Conservation (phyloP, 92 coral and sea anemone species). For the Virgularia gustaviana region DNA sequence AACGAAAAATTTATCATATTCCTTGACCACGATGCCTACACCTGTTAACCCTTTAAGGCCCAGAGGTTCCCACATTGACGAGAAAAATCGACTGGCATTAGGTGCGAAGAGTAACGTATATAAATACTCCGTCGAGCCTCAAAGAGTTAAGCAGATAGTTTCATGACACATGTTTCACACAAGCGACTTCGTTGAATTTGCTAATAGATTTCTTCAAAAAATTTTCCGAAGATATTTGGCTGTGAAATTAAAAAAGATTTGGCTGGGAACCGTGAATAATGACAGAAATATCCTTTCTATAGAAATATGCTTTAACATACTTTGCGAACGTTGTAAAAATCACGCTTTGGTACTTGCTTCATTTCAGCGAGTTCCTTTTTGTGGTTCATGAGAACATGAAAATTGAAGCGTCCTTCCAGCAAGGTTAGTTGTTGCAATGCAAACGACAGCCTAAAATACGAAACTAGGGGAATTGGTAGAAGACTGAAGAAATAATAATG, state of each 20-base stretch:
- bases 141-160: no score
- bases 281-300: neutral
- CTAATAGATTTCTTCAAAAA: no score
- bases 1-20: no score
- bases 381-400: conserved; percentile 75
- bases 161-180: no score
- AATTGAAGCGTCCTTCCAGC: conserved; percentile 68
- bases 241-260: neutral
- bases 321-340: conserved; percentile 94
- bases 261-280: neutral
- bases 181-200: no score
- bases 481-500: neutral
- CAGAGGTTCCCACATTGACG: no score
- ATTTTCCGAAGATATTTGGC: no score
- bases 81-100: no score
- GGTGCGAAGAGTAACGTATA: no score
- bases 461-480: neutral
- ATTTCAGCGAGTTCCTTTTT: conserved; percentile 89
- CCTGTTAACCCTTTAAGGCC: no score
- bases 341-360: conserved; percentile 91
- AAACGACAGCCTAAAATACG: conserved; percentile 80
- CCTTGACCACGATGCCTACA: no score
- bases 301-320: conserved; percentile 31
- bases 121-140: no score
- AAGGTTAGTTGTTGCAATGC: conserved; percentile 81